These are phyloP conservation scores for Sorex fumeus DNA, from an alignment of 2,113 vertebrate species.

Conservation along the genomic window DNA sequence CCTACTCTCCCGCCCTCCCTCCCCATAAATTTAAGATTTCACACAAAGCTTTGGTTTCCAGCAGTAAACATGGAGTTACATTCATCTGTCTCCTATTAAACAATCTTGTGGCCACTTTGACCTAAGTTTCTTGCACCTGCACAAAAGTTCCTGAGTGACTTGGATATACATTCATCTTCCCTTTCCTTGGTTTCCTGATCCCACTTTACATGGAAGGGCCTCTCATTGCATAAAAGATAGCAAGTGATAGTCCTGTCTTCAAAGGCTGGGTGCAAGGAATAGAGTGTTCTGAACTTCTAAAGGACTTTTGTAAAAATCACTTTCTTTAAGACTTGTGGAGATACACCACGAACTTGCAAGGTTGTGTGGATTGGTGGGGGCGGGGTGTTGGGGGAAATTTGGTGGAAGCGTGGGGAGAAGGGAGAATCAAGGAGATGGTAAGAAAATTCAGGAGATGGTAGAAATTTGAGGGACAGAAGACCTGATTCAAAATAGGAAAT, in stretches of 20 bases:
- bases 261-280: conserved; percentile 31
- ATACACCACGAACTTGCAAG: not conserved
- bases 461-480: conserved; percentile 15
- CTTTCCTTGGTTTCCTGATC: conserved; percentile 60
- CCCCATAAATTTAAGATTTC: conserved; percentile 84
- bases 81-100: conserved; percentile 88
- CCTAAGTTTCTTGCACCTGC: conserved; percentile 77
- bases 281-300: conserved; percentile 11
- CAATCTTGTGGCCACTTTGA: conserved; percentile 84
- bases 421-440: too few species aligned
- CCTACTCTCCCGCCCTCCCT: conserved; percentile 68
- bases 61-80: conserved; percentile 92
- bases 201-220: conserved; percentile 51
- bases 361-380: not conserved
- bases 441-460: not conserved
- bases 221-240: conserved; percentile 18
- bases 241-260: conserved; percentile 9
- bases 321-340: not conserved
- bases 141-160: conserved; percentile 78
- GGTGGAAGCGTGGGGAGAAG: too few species aligned
- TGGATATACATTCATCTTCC: too few species aligned
- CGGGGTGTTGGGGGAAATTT: too few species aligned
- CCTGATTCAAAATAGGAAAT: conserved; percentile 5
- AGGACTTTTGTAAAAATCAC: conserved; percentile 3
- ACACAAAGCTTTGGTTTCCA: conserved; percentile 91